These are phyloP conservation scores for Papilio helenus DNA, from an alignment of 1,140 invertebrate genomes.

Conservation along the genomic window DNA sequence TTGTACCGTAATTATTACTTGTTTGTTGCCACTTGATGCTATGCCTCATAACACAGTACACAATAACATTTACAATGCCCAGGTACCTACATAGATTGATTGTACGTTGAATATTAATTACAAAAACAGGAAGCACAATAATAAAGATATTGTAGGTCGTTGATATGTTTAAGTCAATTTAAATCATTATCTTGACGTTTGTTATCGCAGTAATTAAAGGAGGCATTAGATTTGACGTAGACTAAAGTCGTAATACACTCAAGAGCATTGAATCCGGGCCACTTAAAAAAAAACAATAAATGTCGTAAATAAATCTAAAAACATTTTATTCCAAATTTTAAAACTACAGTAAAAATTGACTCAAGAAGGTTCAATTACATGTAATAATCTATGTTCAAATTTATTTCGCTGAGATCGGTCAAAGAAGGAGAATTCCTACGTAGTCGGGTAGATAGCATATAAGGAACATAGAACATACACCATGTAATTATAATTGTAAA, in stretches of 20 bases:
- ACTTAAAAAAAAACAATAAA: too few relatives aligned
- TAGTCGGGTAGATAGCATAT: neutral
- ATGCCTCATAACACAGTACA: neutral
- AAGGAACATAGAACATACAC: neutral
- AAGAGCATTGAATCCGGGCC: too few relatives aligned
- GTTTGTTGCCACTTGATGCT: neutral
- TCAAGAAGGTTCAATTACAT: too few relatives aligned
- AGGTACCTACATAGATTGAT: neutral
- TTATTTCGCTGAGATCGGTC: too few relatives aligned
- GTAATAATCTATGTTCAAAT: too few relatives aligned
- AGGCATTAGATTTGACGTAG: neutral
- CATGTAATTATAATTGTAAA: neutral
- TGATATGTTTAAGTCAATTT: neutral
- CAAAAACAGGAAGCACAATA: neutral
- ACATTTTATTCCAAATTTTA: too few relatives aligned
- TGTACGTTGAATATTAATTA: neutral
- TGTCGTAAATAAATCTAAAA: too few relatives aligned
- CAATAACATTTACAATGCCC: slow-evolving; percentile 1
- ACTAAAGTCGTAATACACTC: neutral
- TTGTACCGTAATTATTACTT: too few relatives aligned
- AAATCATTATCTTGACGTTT: neutral
- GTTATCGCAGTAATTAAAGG: neutral
- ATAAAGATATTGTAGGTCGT: neutral
- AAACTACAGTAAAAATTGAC: too few relatives aligned
- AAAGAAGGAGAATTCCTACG: too few relatives aligned